phyloP scores from a whole-genome alignment of 2,888 invertebrate species.

The Lasius fuliginosus region DNA sequence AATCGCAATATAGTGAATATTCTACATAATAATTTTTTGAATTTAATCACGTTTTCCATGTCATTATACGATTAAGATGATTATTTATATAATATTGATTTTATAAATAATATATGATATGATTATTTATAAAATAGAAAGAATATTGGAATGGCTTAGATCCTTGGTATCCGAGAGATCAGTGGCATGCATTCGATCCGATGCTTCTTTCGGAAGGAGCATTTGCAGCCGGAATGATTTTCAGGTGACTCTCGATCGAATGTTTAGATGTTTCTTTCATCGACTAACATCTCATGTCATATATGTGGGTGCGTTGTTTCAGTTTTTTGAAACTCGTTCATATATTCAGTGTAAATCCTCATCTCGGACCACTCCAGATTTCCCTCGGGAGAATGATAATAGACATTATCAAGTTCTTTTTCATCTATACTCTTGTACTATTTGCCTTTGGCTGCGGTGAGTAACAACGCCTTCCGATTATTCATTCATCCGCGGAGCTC shows the following conservation, averaged over 20 bases:
- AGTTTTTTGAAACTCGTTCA: conserved; percentile 98
- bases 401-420: conserved; percentile 98
- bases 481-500: conserved; percentile 52
- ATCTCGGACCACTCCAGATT: conserved; percentile 97
- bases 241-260: conserved; percentile 88
- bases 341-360: conserved; percentile 98
- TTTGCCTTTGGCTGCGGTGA: conserved; percentile 98
- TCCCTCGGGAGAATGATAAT: conserved; percentile 97
- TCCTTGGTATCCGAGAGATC: conserved; percentile 95
- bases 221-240: conserved; percentile 99
- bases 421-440: conserved; percentile 96
- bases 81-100: no score
- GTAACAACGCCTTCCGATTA: conserved; percentile 73
- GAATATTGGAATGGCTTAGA: conserved; percentile 91
- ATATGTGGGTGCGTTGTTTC: conserved; percentile 81
- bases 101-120: background rate
- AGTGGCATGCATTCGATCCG: conserved; percentile 98
- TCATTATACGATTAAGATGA: background rate
- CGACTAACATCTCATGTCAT: background rate
- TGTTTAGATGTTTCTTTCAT: background rate
- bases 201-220: conserved; percentile 97
- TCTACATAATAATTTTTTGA: no score
- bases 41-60: background rate
- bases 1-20: no score
- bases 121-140: conserved; percentile 86